Percentiles rank a stretch among this genome's conserved stretches.
phyloP scores from a whole-genome alignment of 2,113 vertebrate genomes.

The Danio rerio region DNA sequence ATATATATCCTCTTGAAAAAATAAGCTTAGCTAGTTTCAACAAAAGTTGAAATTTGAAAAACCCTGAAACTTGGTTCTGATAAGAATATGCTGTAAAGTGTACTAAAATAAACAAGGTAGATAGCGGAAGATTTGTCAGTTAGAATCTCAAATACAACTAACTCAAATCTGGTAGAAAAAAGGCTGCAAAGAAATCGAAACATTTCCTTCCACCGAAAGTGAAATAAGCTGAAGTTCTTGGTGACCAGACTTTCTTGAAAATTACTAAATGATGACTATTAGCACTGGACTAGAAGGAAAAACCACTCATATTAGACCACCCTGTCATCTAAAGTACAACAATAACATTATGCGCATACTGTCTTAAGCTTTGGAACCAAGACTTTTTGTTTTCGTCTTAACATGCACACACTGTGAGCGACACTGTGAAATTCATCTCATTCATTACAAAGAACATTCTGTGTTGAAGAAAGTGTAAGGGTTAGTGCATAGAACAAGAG shows the following conservation, averaged over 20 bases:
- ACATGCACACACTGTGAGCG: constrained; percentile 55
- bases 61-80: constrained; percentile 25
- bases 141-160: neutral
- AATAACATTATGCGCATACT: constrained; percentile 46
- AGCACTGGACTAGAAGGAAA: constrained; percentile 3
- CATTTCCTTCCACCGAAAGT: neutral
- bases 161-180: neutral
- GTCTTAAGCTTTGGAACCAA: constrained; percentile 46
- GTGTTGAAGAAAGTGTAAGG: constrained; percentile 38
- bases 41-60: constrained; percentile 25
- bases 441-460: constrained; percentile 37
- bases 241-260: constrained; percentile 28
- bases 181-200: constrained; percentile 17
- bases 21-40: constrained; percentile 25
- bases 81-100: neutral
- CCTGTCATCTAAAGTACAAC: constrained; percentile 40
- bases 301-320: constrained; percentile 6
- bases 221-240: constrained; percentile 11
- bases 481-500: constrained; percentile 56
- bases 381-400: constrained; percentile 26
- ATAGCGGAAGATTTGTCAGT: constrained; percentile 39
- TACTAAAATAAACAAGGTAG: neutral
- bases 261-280: neutral
- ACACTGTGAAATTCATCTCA: constrained; percentile 43
- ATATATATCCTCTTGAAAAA: constrained; percentile 15